phyloP scores from a whole-genome alignment of 92 coral and sea anemone species.

The Paragorgia papillata region DNA sequence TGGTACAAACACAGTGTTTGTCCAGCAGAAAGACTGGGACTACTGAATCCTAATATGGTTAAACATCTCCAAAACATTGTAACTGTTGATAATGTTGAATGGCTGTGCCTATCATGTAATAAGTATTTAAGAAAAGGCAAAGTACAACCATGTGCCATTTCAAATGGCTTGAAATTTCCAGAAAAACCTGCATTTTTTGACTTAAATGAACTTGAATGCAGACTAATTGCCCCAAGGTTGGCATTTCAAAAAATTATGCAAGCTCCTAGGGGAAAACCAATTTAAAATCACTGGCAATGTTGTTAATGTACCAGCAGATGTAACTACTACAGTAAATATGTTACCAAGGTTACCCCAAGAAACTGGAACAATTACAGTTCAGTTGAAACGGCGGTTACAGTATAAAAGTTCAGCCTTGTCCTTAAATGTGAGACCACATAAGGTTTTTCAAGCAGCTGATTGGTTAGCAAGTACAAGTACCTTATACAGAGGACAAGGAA shows the following conservation, averaged over 20 bases:
- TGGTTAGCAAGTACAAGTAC: constrained; percentile 49
- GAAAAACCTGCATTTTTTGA: constrained; percentile 37
- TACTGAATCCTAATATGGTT: constrained; percentile 47
- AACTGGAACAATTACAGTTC: constrained; percentile 54
- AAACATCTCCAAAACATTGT: constrained; percentile 30
- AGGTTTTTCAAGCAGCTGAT: constrained; percentile 44
- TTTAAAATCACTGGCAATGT: constrained; percentile 47
- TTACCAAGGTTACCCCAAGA: constrained; percentile 42
- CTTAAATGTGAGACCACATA: constrained; percentile 54
- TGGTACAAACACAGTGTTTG: constrained; percentile 58
- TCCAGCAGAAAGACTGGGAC: constrained; percentile 50
- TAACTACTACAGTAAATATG: constrained; percentile 43
- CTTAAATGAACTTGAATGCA: constrained; percentile 57
- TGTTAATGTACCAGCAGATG: constrained; percentile 54
- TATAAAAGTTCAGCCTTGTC: constrained; percentile 55
- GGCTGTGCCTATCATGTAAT: constrained; percentile 61
- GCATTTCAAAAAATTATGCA: constrained; percentile 60
- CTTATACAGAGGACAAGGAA: constrained; percentile 48
- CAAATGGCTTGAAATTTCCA: constrained; percentile 45
- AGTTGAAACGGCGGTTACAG: constrained; percentile 46
- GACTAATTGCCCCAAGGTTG: constrained; percentile 44
- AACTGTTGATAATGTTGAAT: constrained; percentile 59
- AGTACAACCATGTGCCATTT: constrained; percentile 41
- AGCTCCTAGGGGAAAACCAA: constrained; percentile 57
- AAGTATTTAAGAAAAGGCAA: constrained; percentile 19